Base-by-base conservation (phyloP, 2,797 vertebrate species). In the Microcaecilia unicolor region DNA sequence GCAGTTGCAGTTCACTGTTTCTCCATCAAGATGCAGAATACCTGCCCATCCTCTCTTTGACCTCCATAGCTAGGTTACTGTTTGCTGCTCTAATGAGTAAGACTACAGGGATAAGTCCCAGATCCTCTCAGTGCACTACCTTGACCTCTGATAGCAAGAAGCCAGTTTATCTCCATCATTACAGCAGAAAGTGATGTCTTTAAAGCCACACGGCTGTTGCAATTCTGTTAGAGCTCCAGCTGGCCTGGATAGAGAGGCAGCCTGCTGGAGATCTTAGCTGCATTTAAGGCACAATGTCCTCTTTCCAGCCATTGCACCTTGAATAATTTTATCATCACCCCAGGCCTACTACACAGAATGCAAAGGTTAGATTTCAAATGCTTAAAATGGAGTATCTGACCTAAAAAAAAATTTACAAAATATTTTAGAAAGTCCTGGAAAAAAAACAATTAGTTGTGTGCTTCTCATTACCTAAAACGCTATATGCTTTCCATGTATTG, bases 181-280 rank as follows among this genome's bases (percentile, higher is more conserved):
- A 34, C 13, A 31, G 40, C 8, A 34, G 41, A 54, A 51, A 52
- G 38, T 45, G 48, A 41, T 45, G 21, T 32, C 48, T 58, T 47
- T 49, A 49, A 55, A 51, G 32, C 22, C 51, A 18, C 17, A 38
- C 35, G 44, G 5, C 28, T 55, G 29, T 50, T 42, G 27, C 33
- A 47, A 13, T 48, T 58, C 51, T 46, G 13, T 31, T 38, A 67
- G 55, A 38, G 50, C 44, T 44, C 37, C 24, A 47, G 25, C n/a
- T 58, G 41, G 34, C 34, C 31, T 34, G 15, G 34, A 26, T 38
- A 65, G 62, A 30, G 39, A 23, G 67, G 34, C 29, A 51, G 44
- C 11, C 31, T 54, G 40, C 53, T 47, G 41, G 36, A 55, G 19
- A 55, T 31, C 9, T 7, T 44, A 47, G n/a, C n/a, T n/a, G n/a